Evolutionary conservation across 2,888 invertebrate species (phyloP), one percentile per base, ranked within the genome.

Genomic region (Halictus ligatus): DNA sequence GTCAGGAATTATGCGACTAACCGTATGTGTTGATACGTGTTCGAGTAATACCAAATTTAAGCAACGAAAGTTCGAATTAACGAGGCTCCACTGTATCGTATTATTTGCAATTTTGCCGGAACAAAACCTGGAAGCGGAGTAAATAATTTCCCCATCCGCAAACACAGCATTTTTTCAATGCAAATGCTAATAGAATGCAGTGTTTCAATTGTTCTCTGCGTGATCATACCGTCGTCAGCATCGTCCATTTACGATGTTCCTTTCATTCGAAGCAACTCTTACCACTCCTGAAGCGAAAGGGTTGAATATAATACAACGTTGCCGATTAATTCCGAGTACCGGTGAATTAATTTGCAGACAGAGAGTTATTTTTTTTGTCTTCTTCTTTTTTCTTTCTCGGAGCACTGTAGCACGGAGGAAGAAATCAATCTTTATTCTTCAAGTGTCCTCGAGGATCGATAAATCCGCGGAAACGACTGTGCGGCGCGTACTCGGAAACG

Each of bases 401-500:
- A 18, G 64, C 64, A 8, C 29, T 4, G 67, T 40, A 10, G 18
- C 40, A 4, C 7, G 15, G 1, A 35, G 8, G 8, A 4, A 35
- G 67, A 21, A 10, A 69, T 69, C 69, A 40, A 40, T 78, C 81
- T 89, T 85, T 83, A 88, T 89, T 85, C 80, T 80, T 73, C 60
- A 54, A 80, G 83, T 60, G 83, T 73, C 76, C 76, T 29, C 50
- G 21, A 50, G 78, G 78, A 60, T 75, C 83, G 58, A 90, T 88
- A 89, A 89, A 90, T 89, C 78, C 29, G 13, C 25, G 74, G 69
- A 3, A 78, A 35, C 80, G 79, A 79, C 81, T 73, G 71, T 21
- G 80, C 75, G 48, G 69, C 50, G 79, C 64, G 58, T 54, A 46
- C 13, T 13, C 29, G 83, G 83, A 75, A 75, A 69, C 60, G 60